Conservation (phyloP, 2,888 invertebrate species). For the Coleophora flavipennella region DNA sequence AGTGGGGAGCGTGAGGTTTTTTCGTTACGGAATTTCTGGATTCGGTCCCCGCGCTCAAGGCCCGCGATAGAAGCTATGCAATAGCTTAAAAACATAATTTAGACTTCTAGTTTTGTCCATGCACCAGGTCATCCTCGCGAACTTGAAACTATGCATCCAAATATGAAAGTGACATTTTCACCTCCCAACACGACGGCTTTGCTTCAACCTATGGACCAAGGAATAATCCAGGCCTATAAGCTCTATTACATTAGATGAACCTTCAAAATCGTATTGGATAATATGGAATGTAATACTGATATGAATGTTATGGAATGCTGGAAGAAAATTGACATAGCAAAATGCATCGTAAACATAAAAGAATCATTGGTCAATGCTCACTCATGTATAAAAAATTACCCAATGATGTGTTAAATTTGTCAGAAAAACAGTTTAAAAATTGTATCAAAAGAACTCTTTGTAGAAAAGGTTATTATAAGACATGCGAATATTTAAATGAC, state of each 20-base stretch:
- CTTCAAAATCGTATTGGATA: conserved; percentile 19
- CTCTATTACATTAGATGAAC: conserved; percentile 18
- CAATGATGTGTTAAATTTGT: too few species aligned
- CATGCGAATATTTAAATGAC: too few species aligned
- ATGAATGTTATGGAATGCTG: conserved; percentile 20
- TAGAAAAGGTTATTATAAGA: too few species aligned
- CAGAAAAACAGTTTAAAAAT: too few species aligned
- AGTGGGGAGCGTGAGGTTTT: too few species aligned
- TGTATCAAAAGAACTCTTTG: too few species aligned
- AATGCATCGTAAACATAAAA: conserved; percentile 21
- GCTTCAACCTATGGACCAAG: conserved; percentile 22
- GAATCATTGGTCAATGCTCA: too few species aligned
- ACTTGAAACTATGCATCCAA: conserved; percentile 16
- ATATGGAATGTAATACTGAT: conserved; percentile 20
- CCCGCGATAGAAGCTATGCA: too few species aligned
- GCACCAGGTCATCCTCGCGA: conserved; percentile 18
- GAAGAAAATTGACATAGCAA: conserved; percentile 21
- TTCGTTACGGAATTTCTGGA: too few species aligned
- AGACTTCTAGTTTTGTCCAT: conserved; percentile 18
- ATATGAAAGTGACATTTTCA: conserved; percentile 16
- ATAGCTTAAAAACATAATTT: too few species aligned
- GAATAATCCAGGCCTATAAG: conserved; percentile 20
- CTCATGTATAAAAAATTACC: too few species aligned
- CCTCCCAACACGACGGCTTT: conserved; percentile 19
- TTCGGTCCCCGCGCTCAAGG: too few species aligned